Evolutionary conservation across 2,888 invertebrate genomes (phyloP), one percentile per base, ranked within the genome.

Genomic region (Aethes cnicana): DNA sequence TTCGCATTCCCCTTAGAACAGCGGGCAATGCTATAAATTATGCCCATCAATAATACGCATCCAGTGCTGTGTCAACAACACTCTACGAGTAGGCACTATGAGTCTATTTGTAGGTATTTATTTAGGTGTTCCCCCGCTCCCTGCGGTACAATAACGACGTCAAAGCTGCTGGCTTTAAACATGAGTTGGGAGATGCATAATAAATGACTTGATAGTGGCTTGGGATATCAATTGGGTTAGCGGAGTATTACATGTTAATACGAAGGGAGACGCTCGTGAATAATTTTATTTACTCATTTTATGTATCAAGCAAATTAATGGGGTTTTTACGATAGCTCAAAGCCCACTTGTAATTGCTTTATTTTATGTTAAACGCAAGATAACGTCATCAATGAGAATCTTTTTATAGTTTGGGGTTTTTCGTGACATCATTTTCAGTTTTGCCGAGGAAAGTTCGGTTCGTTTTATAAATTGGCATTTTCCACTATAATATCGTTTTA

Each of bases 31-130:
- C 81, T 68, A 86, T 86, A 87, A 86, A 87, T 86, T 85, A 84
- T 79, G 69, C 68, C 72, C 81, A 86, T 85, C 84, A 84, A 86
- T 86, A 84, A 85, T 81, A 81, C 65, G 70, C 74, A 67, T 73
- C 66, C 72, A 75, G 64, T 63, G 74, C 68, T 79, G 78, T 82
- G 84, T 85, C 84, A 85, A 86, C 84, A 84, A 75, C 78, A 74
- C 72, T 77, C 72, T 70, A 68, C 71, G 71, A 39, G 37, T 21
- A 43, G 43, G 50, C 43, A 64, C 63, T 62, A 64, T 64, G 63
- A 60, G 37, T 52, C 52, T 64, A 71, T 73, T 73, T 72, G 72
- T 77, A 70, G 68, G 63, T 65, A 69, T 70, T 67, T 70, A 66
- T 68, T 68, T 71, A 66, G 70, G 48, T 47, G 48, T 55, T 57